These are phyloP conservation scores for Philaenus spumarius DNA, from an alignment of 1,140 invertebrate species.

Conservation along the genomic window DNA sequence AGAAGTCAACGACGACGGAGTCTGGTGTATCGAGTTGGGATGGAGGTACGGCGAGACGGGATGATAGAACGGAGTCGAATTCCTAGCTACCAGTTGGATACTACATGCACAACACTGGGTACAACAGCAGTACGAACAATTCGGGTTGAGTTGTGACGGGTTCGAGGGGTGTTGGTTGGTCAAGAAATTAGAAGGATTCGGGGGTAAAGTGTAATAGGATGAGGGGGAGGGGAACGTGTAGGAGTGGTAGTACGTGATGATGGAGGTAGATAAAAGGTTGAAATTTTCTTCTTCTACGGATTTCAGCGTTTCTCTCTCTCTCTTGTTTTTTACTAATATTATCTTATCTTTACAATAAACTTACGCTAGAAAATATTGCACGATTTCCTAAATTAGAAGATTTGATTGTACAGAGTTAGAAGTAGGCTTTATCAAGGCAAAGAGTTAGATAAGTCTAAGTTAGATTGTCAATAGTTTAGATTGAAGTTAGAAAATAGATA, in stretches of 20 bases:
- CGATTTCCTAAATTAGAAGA: background rate
- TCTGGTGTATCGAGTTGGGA: background rate
- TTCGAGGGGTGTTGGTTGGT: background rate
- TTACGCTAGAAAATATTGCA: background rate
- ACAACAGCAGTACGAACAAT: slow-evolving; percentile 12
- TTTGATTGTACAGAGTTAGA: background rate
- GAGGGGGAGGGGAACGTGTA: slow-evolving; percentile 13
- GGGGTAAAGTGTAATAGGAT: slow-evolving; percentile 13
- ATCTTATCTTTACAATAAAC: background rate
- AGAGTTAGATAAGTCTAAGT: background rate
- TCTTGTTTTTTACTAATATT: background rate
- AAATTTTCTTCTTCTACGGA: background rate
- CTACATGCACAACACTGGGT: slow-evolving; percentile 11
- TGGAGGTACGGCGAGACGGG: slow-evolving; percentile 3
- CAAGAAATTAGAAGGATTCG: slow-evolving; percentile 15
- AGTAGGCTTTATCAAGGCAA: background rate
- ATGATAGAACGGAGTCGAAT: background rate
- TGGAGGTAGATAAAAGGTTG: background rate
- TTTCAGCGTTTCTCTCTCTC: background rate
- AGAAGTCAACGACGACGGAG: background rate
- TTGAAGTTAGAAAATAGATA: slow-evolving; percentile 14
- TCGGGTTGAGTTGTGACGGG: background rate
- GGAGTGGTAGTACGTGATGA: slow-evolving; percentile 15
- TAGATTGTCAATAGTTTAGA: background rate
- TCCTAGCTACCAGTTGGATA: background rate